phyloP scores from a whole-genome alignment of 2,113 vertebrate species.

The Cyprinus carpio region DNA sequence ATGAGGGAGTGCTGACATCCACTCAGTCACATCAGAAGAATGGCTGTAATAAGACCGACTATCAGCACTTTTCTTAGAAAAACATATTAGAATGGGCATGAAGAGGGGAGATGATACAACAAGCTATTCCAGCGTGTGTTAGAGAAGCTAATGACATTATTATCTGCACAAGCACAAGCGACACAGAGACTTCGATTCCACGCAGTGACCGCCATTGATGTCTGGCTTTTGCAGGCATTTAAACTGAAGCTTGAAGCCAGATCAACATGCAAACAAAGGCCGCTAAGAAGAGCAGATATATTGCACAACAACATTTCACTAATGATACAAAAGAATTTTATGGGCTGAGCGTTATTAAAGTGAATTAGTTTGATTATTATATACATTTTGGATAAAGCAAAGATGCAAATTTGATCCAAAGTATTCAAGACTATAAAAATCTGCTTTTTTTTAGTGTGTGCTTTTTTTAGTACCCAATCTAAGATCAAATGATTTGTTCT shows the following conservation, averaged over 20 bases:
- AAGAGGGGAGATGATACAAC: conserved; percentile 62
- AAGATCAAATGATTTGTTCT: neutral
- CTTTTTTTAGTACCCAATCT: neutral
- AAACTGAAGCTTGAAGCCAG: conserved; percentile 65
- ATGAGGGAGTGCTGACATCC: conserved; percentile 34
- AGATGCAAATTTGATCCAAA: neutral
- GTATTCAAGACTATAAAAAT: neutral
- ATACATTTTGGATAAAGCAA: neutral
- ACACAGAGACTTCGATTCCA: conserved; percentile 51
- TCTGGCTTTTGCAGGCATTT: conserved; percentile 50
- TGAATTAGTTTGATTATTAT: neutral
- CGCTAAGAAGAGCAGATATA: conserved; percentile 26
- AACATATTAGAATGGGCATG: conserved; percentile 64
- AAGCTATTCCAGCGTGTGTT: conserved; percentile 63
- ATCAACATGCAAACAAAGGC: conserved; percentile 66
- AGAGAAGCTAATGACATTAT: conserved; percentile 65
- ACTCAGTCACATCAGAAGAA: conserved; percentile 57
- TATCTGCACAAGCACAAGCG: conserved; percentile 63
- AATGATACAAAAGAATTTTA: neutral
- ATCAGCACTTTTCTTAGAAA: conserved; percentile 54
- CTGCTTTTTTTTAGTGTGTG: neutral
- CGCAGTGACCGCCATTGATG: conserved; percentile 42
- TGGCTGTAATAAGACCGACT: conserved; percentile 56
- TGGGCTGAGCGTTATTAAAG: neutral
- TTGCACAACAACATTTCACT: conserved; percentile 9